phyloP scores from a whole-genome alignment of 2,797 vertebrate species.

The Poeciliopsis infans region DNA sequence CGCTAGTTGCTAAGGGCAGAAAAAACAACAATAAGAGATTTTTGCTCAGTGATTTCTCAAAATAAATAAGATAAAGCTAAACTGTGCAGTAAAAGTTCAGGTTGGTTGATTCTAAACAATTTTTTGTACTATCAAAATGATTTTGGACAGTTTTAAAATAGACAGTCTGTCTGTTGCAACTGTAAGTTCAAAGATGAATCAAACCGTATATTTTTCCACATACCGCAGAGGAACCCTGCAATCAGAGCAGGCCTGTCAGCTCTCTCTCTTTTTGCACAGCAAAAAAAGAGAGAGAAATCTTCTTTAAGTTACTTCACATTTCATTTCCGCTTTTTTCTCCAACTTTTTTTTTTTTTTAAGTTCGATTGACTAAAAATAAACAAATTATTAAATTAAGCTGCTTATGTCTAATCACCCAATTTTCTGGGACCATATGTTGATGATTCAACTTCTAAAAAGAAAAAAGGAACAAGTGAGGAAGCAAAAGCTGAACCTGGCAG shows the following conservation, averaged over 20 bases:
- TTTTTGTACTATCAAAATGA: not conserved
- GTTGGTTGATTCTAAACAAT: not conserved
- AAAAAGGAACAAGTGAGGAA: not conserved
- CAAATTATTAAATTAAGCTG: not conserved
- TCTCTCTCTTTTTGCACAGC: not conserved
- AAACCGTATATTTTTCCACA: not conserved
- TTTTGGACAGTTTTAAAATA: not conserved
- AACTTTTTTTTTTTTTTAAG: not conserved
- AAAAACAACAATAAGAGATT: not conserved
- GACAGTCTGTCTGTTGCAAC: not conserved
- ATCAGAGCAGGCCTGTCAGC: not conserved
- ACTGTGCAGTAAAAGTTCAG: not conserved
- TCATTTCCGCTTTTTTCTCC: not conserved
- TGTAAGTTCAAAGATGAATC: not conserved
- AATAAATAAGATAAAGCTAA: not conserved
- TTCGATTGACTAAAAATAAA: not conserved
- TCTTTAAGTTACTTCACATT: not conserved
- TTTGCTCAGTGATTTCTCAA: not conserved
- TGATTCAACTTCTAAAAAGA: not conserved
- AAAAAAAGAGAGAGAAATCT: not conserved
- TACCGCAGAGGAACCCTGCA: not conserved
- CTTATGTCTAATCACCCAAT: not conserved
- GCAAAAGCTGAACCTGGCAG: constrained; percentile 2
- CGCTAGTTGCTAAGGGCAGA: not conserved
- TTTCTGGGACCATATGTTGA: not conserved